A percentile compares a stretch with the other conserved stretches of the same genome.
phyloP scores from a whole-genome alignment of 1,140 invertebrate genomes.

The Drosophila parabipectinata region DNA sequence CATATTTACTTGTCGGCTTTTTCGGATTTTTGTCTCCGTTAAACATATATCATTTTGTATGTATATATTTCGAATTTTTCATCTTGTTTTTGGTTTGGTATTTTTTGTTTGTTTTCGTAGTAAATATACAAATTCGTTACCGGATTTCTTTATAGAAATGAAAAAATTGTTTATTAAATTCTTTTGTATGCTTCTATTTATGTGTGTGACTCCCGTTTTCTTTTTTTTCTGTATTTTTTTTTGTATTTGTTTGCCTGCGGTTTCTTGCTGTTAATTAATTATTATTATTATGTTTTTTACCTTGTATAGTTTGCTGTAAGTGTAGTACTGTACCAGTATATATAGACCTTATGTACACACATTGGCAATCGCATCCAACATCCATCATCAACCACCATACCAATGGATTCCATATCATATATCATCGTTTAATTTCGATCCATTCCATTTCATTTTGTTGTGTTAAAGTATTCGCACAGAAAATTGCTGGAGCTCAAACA shows the following conservation, averaged over 20 bases:
- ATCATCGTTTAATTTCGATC: conserved; percentile 26
- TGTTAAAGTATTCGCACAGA: conserved; percentile 62
- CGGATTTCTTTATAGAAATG: conserved; percentile 79
- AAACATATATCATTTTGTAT: conserved; percentile 44
- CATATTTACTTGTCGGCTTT: conserved; percentile 60
- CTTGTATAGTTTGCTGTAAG: conserved; percentile 82
- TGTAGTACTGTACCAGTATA: conserved; percentile 71
- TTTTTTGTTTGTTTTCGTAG: conserved; percentile 48
- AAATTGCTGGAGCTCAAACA: conserved; percentile 24
- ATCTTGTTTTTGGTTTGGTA: conserved; percentile 17
- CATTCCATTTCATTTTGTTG: conserved; percentile 12
- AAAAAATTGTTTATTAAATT: conserved; percentile 78
- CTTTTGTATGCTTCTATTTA: conserved; percentile 69
- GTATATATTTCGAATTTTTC: conserved; percentile 44
- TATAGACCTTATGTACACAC: conserved; percentile 67
- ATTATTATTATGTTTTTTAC: conserved; percentile 57
- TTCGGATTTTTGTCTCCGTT: conserved; percentile 29
- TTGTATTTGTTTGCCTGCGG: conserved; percentile 9
- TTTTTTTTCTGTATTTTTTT: conserved; percentile 6
- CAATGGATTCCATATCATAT: conserved; percentile 34
- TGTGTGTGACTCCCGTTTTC: conserved; percentile 49
- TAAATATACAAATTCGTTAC: conserved; percentile 83
- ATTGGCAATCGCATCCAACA: conserved; percentile 52
- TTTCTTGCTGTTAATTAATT: conserved; percentile 46
- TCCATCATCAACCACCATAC: conserved; percentile 34